Evolutionary conservation across 2,888 invertebrate genomes (phyloP), one percentile per base, ranked within the genome.

Genomic region (Tipula helvola): DNA sequence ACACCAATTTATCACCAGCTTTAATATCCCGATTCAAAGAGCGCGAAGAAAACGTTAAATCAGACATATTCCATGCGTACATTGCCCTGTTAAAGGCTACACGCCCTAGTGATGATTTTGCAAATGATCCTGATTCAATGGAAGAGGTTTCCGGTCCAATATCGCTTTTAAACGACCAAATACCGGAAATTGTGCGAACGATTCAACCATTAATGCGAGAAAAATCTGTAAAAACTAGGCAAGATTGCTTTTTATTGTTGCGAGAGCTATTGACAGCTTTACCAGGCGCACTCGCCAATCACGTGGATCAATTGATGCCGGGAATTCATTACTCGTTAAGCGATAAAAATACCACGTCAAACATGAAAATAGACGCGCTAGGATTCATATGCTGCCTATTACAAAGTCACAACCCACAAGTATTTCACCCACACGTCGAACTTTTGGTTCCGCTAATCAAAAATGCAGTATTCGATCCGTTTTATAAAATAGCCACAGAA

Each of bases 401-500:
- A 0, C 91, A 90, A 87, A 90, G 91, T 2, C 91, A 92, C 87
- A 91, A 90, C 47, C 90, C 92, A 0, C 90, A 90, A 85, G 88
- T 89, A 84, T 86, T 98, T 91, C 96, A 97, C 89, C 93, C 94
- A 4, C 96, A 97, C 91, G 96, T 97, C 90, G 93, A 93, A 2
- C 94, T 95, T 39, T 91, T 98, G 83, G 93, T 97, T 88, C 97
- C 97, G 10, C 95, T 98, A 4, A 95, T 99, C 86, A 95, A 98
- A 86, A 93, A 95, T 87, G 96, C 98, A 52, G 98, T 99, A 36
- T 95, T 96, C 86, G 99, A 99, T 93, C 95, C 96, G 84, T 99
- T 99, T 93, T 99, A 99, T 93, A 99, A 99, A 93, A 99, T 99
- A 89, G 97, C 98, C 1, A 98, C 99, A 0, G 99, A 99, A 91